A percentile compares a stretch with the other conserved stretches of the same genome.
These are phyloP conservation scores for Riparia riparia DNA, from an alignment of 2,113 vertebrate genomes.

Conservation along the genomic window DNA sequence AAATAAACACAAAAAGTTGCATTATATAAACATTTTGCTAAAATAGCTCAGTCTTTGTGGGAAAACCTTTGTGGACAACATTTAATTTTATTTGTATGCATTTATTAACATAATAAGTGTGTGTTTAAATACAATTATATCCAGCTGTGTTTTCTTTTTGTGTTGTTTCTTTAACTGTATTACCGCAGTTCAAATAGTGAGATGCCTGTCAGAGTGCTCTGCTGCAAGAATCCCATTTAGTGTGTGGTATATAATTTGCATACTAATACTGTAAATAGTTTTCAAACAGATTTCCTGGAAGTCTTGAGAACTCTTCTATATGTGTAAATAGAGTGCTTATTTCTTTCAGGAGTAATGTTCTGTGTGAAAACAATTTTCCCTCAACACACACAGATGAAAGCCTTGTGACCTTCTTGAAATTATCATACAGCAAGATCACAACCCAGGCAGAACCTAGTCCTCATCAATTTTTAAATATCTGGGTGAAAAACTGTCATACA, in stretches of 20 bases:
- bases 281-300: conserved; percentile 58
- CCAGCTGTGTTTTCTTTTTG: conserved; percentile 62
- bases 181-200: conserved; percentile 42
- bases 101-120: conserved; percentile 54
- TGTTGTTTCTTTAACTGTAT: conserved; percentile 41
- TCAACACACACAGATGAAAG: neutral
- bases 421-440: neutral
- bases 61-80: conserved; percentile 51
- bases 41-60: conserved; percentile 16
- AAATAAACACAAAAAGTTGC: neutral
- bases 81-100: conserved; percentile 11
- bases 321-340: conserved; percentile 13
- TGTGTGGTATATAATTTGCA: conserved; percentile 61
- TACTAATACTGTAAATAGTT: conserved; percentile 64
- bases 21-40: neutral
- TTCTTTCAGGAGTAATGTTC: neutral
- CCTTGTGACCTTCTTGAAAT: neutral
- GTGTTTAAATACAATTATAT: conserved; percentile 53
- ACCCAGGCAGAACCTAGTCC: neutral
- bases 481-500: neutral
- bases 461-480: neutral
- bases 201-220: conserved; percentile 21
- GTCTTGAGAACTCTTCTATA: neutral
- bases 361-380: neutral
- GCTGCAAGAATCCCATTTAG: conserved; percentile 40